A percentile compares a stretch with the other conserved stretches of the same genome.
phyloP scores from a whole-genome alignment of 2,888 invertebrate species.

The Meloe dianella region DNA sequence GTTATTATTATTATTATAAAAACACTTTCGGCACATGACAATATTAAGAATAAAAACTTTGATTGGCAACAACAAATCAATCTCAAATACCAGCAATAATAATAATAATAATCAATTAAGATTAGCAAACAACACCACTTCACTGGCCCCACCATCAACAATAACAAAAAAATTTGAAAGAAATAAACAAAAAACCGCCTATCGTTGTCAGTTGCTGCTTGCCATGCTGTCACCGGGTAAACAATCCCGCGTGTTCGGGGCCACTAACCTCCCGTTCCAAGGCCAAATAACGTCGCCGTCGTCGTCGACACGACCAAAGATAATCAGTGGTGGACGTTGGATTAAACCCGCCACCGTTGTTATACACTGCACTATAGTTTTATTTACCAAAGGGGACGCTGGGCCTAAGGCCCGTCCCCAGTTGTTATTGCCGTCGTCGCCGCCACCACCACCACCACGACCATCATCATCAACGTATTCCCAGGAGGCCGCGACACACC shows the following conservation, averaged over 20 bases:
- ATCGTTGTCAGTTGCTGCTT: slow-evolving; percentile 23
- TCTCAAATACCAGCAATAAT: slow-evolving; percentile 43
- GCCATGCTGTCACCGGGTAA: slow-evolving; percentile 57
- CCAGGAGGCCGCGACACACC: slow-evolving; percentile 13
- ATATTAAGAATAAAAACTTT: not conserved
- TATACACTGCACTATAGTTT: not conserved
- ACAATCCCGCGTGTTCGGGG: slow-evolving; percentile 60
- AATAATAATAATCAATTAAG: slow-evolving; percentile 19
- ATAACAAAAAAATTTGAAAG: slow-evolving; percentile 18
- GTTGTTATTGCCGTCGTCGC: slow-evolving; percentile 19
- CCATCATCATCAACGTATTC: slow-evolving; percentile 10
- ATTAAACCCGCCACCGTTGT: not conserved
- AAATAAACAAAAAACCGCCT: not conserved
- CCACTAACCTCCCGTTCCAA: slow-evolving; percentile 59
- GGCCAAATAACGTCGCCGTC: slow-evolving; percentile 50
- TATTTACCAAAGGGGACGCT: not conserved
- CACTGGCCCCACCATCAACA: slow-evolving; percentile 49
- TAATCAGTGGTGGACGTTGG: not conserved
- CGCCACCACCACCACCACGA: slow-evolving; percentile 24
- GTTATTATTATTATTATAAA: not conserved
- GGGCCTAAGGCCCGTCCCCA: slow-evolving; percentile 21
- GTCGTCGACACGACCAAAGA: slow-evolving; percentile 40
- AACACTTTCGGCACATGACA: slow-evolving; percentile 43
- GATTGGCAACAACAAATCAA: not conserved
- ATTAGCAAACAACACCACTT: slow-evolving; percentile 51